Base-by-base conservation (phyloP, 30 jellyfish, hydroid and myxozoan genomes). In the Catostylus mosaicus region DNA sequence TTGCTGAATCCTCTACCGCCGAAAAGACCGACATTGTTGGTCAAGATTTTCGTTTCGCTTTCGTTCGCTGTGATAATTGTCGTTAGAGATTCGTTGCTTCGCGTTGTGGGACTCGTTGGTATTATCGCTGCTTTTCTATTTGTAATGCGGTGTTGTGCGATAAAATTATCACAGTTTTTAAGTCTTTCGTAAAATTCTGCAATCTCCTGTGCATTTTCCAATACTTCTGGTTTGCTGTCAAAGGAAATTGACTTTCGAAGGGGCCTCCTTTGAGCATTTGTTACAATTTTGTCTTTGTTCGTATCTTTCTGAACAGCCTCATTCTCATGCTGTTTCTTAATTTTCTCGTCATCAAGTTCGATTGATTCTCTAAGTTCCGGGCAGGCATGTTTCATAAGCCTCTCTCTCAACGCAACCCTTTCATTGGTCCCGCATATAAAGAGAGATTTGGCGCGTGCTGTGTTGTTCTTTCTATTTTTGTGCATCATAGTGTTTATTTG, bases 331-430 rank as follows among this genome's bases (percentile, higher is more conserved):
- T 23, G 35, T 27, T 24, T 60, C 20, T n/a, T 67, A 12, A 36
- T 50, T 8, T 19, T 43, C 24, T 63, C 79, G 60, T 57, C 75
- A 19, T 85, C 95, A 9, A 7, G 50, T 29, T 75, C 85, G 0
- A 86, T 67, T 32, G 96, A 86, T 71, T 86, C 96, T 34, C 96
- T 62, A 9, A 86, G 22, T 34, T 76, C 96, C 5, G 96, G 96
- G 34, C 89, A 45, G 66, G 93, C 97, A 61, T 69, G 86, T 50
- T 70, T 47, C 93, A 78, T 80, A 36, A 88, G 84, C 79, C 90
- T 66, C 45, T 76, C 87, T 43, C 86, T 67, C 75, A 86, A 67
- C 37, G 90, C 79, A 29, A 34, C 56, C 22, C 85, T 48, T 43
- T 72, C 87, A 30, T 86, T 86, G 0, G 80, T 31, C 7, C 73